phyloP scores from a whole-genome alignment of 2,113 vertebrate species.

The Machaerirhynchus nigripectus region DNA sequence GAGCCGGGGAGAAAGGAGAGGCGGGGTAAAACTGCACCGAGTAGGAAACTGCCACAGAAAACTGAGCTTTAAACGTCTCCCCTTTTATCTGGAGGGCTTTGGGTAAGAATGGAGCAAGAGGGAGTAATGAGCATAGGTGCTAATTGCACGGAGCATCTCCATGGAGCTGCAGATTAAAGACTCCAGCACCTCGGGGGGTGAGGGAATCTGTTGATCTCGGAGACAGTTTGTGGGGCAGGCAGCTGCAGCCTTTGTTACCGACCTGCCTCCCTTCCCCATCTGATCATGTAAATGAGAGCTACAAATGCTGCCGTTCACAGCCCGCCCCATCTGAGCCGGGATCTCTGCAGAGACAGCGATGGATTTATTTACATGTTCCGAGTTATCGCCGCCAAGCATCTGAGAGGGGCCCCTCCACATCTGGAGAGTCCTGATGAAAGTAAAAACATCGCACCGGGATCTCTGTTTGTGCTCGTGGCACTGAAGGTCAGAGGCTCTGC shows the following conservation, averaged over 20 bases:
- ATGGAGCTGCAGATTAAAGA: constrained; percentile 19
- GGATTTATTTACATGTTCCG: background rate
- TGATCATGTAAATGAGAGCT: constrained; percentile 6
- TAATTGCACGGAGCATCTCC: constrained; percentile 47
- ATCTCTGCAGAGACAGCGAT: background rate
- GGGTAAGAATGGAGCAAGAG: constrained; percentile 5
- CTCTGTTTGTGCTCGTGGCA: background rate
- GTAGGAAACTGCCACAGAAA: background rate
- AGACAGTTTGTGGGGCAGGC: constrained; percentile 17
- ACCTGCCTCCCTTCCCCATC: background rate
- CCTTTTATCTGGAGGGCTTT: constrained; percentile 43
- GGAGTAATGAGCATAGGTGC: constrained; percentile 13
- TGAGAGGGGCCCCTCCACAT: background rate
- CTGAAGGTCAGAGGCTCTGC: background rate
- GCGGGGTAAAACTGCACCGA: background rate
- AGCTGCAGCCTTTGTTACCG: constrained; percentile 15
- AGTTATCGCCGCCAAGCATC: background rate
- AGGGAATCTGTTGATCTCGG: constrained; percentile 37
- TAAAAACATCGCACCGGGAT: background rate
- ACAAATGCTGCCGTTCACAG: background rate
- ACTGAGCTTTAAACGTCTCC: constrained; percentile 3
- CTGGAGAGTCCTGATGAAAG: constrained; percentile 2
- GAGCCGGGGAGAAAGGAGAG: background rate
- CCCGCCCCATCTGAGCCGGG: background rate
- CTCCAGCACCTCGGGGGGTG: constrained; percentile 27